Base-by-base conservation (phyloP, 2,888 invertebrate species). In the Nomada goodeniana region DNA sequence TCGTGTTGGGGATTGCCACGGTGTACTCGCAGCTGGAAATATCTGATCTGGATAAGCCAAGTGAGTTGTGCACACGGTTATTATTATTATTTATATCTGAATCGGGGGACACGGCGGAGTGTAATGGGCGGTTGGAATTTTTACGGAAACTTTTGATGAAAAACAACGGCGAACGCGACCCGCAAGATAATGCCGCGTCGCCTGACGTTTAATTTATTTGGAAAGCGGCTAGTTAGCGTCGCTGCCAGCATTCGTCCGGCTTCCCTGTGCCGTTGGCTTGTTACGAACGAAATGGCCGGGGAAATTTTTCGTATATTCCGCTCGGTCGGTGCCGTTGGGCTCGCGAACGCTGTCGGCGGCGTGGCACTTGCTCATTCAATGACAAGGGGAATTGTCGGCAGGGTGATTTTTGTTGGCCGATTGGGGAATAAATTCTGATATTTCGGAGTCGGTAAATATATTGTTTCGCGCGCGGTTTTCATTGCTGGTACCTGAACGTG, bases 41-140 rank as follows among this genome's bases (percentile, higher is more conserved):
- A 88, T 89, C 92, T 82, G 92, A 93, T 90, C 89, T 93, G 87
- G 92, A 93, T 91, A 91, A 91, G 90, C 92, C 92, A 78, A 91
- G 93, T 93, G 89, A 93, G 93, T 92, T 86, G 82, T 86, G 82
- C 59, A 61, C 79, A 63, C 68, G 23, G 64, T 80, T 36, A 26
- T 80, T 80, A 26, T 80, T 80, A 78, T 78, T 68, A 63, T 78
- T 80, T 68, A 47, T 68, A 55, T 26, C 11, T 26, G 47, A 55
- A 55, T 23, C 18, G 2, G 15, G 18, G 11, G 26, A 1, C 26
- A 5, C 13, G 42, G 23, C 11, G 44, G n/a, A 7, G 20, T 52
- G 18, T 59, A 52, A 73, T 53, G 67, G 29, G 7, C 29, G 44
- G 23, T n/a, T 2, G 44, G 50, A 68, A 68, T 77, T 65, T 77